Conservation (phyloP, 2,888 invertebrate species). For the Caenorhabditis drosophilae region DNA sequence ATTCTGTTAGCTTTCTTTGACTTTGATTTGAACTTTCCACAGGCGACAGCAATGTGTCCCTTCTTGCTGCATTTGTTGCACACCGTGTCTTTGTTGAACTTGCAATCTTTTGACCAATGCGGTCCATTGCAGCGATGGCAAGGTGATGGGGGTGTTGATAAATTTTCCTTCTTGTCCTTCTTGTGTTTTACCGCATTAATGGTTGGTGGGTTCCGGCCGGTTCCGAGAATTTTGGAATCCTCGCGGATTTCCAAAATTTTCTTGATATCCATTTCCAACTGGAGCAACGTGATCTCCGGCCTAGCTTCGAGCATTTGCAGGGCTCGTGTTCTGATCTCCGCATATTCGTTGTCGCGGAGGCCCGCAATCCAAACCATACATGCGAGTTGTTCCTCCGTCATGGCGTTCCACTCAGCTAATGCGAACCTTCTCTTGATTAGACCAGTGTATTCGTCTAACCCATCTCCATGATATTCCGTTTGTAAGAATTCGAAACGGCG, state of each 20-base stretch:
- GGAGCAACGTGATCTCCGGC: not conserved
- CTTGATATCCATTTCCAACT: not conserved
- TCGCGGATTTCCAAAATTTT: not conserved
- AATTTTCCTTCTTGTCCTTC: not conserved
- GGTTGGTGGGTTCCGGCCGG: too few species aligned
- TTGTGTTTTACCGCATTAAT: constrained; percentile 2
- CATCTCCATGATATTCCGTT: not conserved
- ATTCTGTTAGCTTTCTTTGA: not conserved
- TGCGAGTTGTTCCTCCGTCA: not conserved
- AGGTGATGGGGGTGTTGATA: not conserved
- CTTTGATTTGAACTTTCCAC: not conserved
- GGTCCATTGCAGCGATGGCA: constrained; percentile 1
- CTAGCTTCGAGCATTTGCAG: not conserved
- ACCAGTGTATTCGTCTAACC: not conserved
- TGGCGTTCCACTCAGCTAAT: not conserved
- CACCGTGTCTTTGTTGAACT: not conserved
- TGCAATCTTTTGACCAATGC: constrained; percentile 1
- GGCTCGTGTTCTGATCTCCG: not conserved
- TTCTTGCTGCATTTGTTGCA: constrained; percentile 8
- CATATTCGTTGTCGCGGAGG: not conserved
- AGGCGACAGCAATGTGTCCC: constrained; percentile 4
- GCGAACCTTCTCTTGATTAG: not conserved
- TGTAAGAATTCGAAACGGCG: constrained; percentile 2
- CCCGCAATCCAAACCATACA: not conserved
- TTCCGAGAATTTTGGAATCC: not conserved